A percentile compares a stretch with the other conserved stretches of the same genome.
Conservation (phyloP, 2,888 invertebrate species). For the Eretmocerus hayati region DNA sequence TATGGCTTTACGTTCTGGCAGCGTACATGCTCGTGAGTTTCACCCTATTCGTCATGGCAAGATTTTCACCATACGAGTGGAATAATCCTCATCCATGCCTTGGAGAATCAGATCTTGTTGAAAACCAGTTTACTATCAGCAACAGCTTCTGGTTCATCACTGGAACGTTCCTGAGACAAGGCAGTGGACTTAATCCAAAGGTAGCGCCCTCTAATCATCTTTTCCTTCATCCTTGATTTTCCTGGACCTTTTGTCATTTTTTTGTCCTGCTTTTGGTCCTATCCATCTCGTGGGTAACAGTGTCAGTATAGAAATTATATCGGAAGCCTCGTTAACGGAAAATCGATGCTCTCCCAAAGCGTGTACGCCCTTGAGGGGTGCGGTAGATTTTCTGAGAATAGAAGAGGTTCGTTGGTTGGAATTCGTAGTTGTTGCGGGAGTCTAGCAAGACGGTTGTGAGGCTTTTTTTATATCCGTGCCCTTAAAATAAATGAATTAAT, state of each 20-base stretch:
- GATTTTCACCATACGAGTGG: constrained; percentile 77
- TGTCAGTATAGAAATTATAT: too few relatives aligned
- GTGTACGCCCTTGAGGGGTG: too few relatives aligned
- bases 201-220: constrained; percentile 43
- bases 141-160: constrained; percentile 90
- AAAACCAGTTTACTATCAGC: constrained; percentile 94
- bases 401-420: too few relatives aligned
- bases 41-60: constrained; percentile 72
- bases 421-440: too few relatives aligned
- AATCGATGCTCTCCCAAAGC: neutral
- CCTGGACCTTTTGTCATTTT: too few relatives aligned
- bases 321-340: neutral
- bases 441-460: too few relatives aligned
- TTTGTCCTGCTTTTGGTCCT: too few relatives aligned
- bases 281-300: too few relatives aligned
- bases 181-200: constrained; percentile 78
- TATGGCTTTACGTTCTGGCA: constrained; percentile 77
- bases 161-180: constrained; percentile 81
- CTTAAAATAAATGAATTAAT: too few relatives aligned
- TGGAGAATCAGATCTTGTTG: constrained; percentile 77
- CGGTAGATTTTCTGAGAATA: too few relatives aligned
- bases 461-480: too few relatives aligned
- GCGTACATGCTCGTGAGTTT: constrained; percentile 74
- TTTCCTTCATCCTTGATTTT: neutral
- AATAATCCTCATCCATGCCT: constrained; percentile 66